Base-by-base conservation (phyloP, 2,113 vertebrate genomes). In the Odocoileus virginianus region DNA sequence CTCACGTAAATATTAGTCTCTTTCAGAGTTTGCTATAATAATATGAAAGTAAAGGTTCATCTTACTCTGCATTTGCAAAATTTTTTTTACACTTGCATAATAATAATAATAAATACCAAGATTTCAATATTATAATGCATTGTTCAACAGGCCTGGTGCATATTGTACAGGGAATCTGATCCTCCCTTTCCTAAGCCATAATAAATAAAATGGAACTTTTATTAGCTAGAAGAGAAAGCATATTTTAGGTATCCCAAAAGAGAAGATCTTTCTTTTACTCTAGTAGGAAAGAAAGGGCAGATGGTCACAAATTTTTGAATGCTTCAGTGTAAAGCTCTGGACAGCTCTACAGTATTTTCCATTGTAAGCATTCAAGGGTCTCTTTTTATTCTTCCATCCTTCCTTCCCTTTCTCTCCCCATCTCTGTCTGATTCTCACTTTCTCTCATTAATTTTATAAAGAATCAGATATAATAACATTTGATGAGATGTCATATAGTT, bases 1-100 rank as follows among this genome's bases (percentile, higher is more conserved):
- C 82, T 88, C 83, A 90, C 82, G 91, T 95, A 89, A 71, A 8
- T 67, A 76, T 96, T 64, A 58, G 61, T 61, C 60, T 94, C 36
- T 60, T 97, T 95, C 1, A 78, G 83, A 30, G 30, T 87, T 36
- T 84, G 83, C 71, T 88, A 88, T 94, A 81, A 0, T 60, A 86
- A 94, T 21, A 9, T 50, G 43, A 85, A 94, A 87, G 47, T 14
- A 85, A 36, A 97, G n/a, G 52, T 14, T 96, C 95, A 60, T 91
- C 54, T 81, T 86, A 89, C 52, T 90, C 67, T 61, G 40, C 25
- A 67, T 17, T 93, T 93, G 21, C 25, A 94, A 92, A 90, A 60
- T 52, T 36, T 45, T 33, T 89, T 89, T 81, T 82, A 55, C 17
- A 55, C 30, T 60, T 90, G 15, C 5, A 40, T 40, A 40, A 40